phyloP scores from a whole-genome alignment of 2,113 vertebrate genomes.

The Hemibagrus wyckioides region DNA sequence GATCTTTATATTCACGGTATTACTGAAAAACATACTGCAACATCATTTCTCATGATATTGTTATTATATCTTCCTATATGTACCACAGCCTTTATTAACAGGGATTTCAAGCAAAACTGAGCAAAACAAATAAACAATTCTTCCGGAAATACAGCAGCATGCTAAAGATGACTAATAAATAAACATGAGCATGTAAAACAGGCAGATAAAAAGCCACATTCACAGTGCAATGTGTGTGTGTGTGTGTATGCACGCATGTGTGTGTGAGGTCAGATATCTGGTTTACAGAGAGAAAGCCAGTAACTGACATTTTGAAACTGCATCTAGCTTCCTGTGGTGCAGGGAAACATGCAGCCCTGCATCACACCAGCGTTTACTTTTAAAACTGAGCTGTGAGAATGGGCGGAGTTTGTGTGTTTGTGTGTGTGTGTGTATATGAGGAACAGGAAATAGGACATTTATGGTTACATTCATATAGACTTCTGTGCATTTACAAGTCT shows the following conservation, averaged over 20 bases:
- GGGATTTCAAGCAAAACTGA: too few relatives aligned
- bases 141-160: not conserved
- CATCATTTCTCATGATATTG: too few relatives aligned
- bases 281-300: not conserved
- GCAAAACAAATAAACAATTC: too few relatives aligned
- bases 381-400: conserved; percentile 8
- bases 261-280: not conserved
- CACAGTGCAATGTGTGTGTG: not conserved
- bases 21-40: too few relatives aligned
- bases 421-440: not conserved
- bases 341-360: not conserved
- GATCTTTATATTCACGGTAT: too few relatives aligned
- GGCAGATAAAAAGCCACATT: not conserved
- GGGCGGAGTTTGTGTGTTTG: not conserved
- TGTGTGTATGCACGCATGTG: not conserved
- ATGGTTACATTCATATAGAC: not conserved
- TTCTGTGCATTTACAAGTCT: not conserved
- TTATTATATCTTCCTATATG: too few relatives aligned
- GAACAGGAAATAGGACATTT: not conserved
- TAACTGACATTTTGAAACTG: conserved; percentile 65
- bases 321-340: conserved; percentile 69
- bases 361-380: conserved; percentile 14
- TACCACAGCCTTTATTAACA: too few relatives aligned
- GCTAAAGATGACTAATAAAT: not conserved
- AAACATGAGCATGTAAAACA: not conserved